Conservation (phyloP, 2,113 vertebrate species). For the Pholis gunnellus region DNA sequence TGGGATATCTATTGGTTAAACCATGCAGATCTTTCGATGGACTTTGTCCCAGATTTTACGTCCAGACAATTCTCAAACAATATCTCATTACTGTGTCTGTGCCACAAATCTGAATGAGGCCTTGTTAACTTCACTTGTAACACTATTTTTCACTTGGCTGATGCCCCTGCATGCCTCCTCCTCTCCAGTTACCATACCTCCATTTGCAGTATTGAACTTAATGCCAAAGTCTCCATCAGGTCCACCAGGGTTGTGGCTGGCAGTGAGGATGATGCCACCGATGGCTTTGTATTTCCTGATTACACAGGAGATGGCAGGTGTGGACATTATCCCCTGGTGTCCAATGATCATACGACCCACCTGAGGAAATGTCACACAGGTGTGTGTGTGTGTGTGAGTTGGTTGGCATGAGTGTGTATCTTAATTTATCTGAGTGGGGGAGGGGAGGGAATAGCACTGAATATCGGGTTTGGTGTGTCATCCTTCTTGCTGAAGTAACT, state of each 20-base stretch:
- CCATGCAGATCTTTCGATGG: neutral
- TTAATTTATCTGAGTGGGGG: constrained; percentile 12
- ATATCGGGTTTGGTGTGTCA: constrained; percentile 42
- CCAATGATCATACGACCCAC: constrained; percentile 94
- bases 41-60: constrained; percentile 19
- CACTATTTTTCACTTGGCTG: constrained; percentile 59
- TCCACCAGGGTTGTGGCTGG: constrained; percentile 94
- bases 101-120: constrained; percentile 16
- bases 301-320: constrained; percentile 92
- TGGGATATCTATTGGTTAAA: constrained; percentile 1
- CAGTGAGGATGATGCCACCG: constrained; percentile 94
- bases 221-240: constrained; percentile 96
- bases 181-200: constrained; percentile 85
- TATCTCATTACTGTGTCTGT: constrained; percentile 2
- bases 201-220: constrained; percentile 94
- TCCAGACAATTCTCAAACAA: constrained; percentile 5
- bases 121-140: constrained; percentile 55
- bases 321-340: constrained; percentile 95
- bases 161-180: constrained; percentile 28
- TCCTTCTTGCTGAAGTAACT: constrained; percentile 27
- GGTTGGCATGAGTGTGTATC: neutral
- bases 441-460: neutral
- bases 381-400: constrained; percentile 26
- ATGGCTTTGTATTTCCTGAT: constrained; percentile 98
- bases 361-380: constrained; percentile 80